Evolutionary conservation across 2,888 invertebrate species (phyloP), one percentile per base, ranked within the genome.

Genomic region (Synanthedon tipuliformis): DNA sequence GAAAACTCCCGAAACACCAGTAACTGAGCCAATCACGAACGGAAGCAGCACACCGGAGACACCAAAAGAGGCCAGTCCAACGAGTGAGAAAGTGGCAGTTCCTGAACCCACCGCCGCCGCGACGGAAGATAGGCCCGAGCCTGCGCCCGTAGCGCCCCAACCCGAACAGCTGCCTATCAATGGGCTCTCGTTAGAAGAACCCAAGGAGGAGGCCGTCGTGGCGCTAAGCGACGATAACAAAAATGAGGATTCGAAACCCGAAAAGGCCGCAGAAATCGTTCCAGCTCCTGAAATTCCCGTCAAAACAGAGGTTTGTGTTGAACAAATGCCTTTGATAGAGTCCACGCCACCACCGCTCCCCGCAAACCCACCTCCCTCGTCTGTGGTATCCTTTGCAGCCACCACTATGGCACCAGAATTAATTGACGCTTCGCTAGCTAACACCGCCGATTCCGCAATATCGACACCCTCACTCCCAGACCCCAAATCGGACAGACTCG

Each of bases 341-440:
- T 85, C 90, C 80, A 77, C 89, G 75, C 92, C 92, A 80, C 93
- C 92, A 74, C 92, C 93, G 66, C 90, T 93, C 73, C 93, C 93
- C 64, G 89, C 91, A 74, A 91, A 91, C 74, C 92, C 92, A 73
- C 93, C 93, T 75, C 93, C 93, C 65, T 92, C 92, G 71, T 92
- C 92, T 82, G 91, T 92, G 85, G 91, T 90, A 78, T 91, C 91
- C 67, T 92, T 93, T 81, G 92, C 92, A 78, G 90, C 90, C 73
- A 89, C 90, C 73, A 90, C 90, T 60, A 91, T 91, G 89, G 90
- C 90, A 74, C 89, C 82, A 65, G 86, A 86, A 69, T 63, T 78
- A 71, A 72, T 81, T 65, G 78, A 78, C 61, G 77, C 83, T 81
- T 78, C 81, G 71, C 78, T 78, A 71, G 69, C 74, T 78, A 82